phyloP scores from a whole-genome alignment of 2,113 vertebrate genomes.

The Gnathonemus echidnorhynchus region DNA sequence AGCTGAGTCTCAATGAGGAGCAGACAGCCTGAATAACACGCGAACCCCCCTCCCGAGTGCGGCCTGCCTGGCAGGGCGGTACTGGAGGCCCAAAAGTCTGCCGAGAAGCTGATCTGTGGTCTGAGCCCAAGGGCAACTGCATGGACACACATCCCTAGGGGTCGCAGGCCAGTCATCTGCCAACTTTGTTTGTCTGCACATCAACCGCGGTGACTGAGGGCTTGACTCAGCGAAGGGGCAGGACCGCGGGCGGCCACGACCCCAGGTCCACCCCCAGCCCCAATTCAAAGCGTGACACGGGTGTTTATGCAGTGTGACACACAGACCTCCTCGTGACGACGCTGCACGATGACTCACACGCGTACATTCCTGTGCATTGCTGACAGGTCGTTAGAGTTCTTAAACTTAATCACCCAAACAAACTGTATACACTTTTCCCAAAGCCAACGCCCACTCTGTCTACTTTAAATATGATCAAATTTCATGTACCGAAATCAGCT shows the following conservation, averaged over 20 bases:
- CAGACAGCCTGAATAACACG: background rate
- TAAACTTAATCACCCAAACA: background rate
- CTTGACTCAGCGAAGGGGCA: background rate
- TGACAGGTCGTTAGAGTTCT: background rate
- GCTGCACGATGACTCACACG: background rate
- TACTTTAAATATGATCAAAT: background rate
- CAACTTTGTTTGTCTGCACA: constrained; percentile 23
- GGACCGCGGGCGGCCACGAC: background rate
- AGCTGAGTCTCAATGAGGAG: background rate
- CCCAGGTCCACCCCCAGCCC: too few relatives aligned
- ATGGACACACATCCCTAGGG: constrained; percentile 26
- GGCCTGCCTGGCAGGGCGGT: constrained; percentile 27
- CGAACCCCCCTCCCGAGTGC: background rate
- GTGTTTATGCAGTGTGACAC: background rate
- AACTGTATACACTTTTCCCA: background rate
- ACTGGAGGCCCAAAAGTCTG: constrained; percentile 29
- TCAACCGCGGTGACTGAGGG: constrained; percentile 5
- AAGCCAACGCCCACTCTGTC: background rate
- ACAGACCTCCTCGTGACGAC: background rate
- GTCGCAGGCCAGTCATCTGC: constrained; percentile 26
- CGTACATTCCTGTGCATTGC: background rate
- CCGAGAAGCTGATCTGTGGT: constrained; percentile 36
- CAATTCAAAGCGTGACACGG: background rate
- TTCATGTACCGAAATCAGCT: background rate
- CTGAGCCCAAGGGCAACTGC: background rate